Base-by-base conservation (phyloP, 2,797 vertebrate genomes). In the Catharus ustulatus region DNA sequence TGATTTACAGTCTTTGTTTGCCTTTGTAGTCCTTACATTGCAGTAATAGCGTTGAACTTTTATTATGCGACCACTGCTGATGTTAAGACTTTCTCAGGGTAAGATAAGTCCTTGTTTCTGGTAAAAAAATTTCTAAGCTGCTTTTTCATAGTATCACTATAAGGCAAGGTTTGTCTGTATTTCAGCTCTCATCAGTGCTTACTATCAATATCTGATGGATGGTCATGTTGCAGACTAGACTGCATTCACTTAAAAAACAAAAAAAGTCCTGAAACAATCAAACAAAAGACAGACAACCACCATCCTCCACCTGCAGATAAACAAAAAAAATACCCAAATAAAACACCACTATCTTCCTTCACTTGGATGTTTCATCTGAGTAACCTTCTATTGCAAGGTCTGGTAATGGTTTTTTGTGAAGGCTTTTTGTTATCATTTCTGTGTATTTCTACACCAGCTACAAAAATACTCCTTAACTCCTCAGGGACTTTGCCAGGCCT, bases 111-210 rank as follows among this genome's bases (percentile, higher is more conserved):
- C 27, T 6, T 55, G 32, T 36, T 84, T 89, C 43, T 46, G 15
- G 45, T 13, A 76, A 73, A 95, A 95, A 88, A 32, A 26, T 49
- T 40, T 85, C 42, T 67, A 29, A 87, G 49, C 8, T 79, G 57
- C 21, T 74, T 32, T 73, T 89, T 23, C 58, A 34, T 29, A 62
- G 15, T 42, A 52, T 29, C 29, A 29, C 23, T 79, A 23, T 32
- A 36, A 84, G 42, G 49, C 19, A 67, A 92, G 29, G 34, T 64
- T 45, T 72, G 26, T 36, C 54, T 57, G 15, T 55, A 27, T 57
- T 83, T 84, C 17, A 83, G 40, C 32, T 71, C 46, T 75, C 13
- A 83, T 36, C 38, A 91, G 42, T 72, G 71, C 9, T 73, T 64
- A n/a, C 48, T 51, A 80, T 57, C n/a, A 74, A 7, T 32, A 82